Percentiles rank a stretch among this genome's conserved stretches.
Conservation (phyloP, 2,888 invertebrate species). For the Sipha maydis region DNA sequence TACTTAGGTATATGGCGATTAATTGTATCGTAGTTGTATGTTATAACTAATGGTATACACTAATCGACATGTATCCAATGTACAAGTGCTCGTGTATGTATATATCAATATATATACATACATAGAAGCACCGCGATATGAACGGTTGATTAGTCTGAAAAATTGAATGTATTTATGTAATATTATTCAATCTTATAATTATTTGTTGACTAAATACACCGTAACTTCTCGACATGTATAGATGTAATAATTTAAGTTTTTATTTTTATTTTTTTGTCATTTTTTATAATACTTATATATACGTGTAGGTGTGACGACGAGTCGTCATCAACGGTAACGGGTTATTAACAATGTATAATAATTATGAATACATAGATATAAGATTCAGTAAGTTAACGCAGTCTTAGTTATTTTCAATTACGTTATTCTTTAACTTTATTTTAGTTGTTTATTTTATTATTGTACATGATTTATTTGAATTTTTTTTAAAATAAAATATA, state of each 20-base stretch:
- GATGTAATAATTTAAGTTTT: neutral
- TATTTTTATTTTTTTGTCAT: neutral
- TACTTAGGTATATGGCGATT: too few relatives aligned
- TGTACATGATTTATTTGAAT: neutral
- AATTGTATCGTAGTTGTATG: too few relatives aligned
- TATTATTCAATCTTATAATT: too few relatives aligned
- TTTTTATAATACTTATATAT: neutral
- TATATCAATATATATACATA: too few relatives aligned
- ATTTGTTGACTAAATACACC: too few relatives aligned
- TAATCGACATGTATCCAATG: too few relatives aligned
- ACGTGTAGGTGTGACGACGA: neutral
- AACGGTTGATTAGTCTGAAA: too few relatives aligned
- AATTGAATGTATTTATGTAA: too few relatives aligned
- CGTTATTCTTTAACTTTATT: neutral
- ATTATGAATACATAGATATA: neutral
- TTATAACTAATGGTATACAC: too few relatives aligned
- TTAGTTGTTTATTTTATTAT: neutral
- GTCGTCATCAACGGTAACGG: neutral
- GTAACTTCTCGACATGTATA: neutral
- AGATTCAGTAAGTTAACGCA: neutral
- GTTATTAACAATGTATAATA: neutral
- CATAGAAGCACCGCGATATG: too few relatives aligned
- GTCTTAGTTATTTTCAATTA: neutral
- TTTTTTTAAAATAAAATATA: neutral
- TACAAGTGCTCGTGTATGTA: too few relatives aligned